Percentiles rank a stretch among this genome's conserved stretches.
Conservation (phyloP, 2,888 invertebrate species). For the Unio delphinus region DNA sequence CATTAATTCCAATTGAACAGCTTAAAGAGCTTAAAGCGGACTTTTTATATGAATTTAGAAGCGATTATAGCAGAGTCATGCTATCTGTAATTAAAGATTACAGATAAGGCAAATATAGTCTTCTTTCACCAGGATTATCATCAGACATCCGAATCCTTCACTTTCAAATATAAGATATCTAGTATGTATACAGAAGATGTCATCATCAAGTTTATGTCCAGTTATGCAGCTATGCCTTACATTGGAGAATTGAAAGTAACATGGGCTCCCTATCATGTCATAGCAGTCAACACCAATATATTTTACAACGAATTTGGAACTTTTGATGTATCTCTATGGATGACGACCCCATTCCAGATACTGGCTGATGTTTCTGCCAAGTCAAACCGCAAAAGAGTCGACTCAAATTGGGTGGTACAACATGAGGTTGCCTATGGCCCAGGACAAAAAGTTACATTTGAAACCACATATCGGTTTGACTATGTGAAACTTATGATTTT, state of each 20-base stretch:
- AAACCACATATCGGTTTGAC: constrained; percentile 32
- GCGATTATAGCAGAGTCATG: constrained; percentile 25
- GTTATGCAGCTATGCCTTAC: constrained; percentile 38
- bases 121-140: constrained; percentile 27
- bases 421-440: constrained; percentile 39
- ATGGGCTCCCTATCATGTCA: constrained; percentile 34
- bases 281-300: constrained; percentile 22
- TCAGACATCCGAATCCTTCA: constrained; percentile 16
- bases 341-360: constrained; percentile 41
- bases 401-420: constrained; percentile 38
- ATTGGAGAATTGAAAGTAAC: constrained; percentile 25
- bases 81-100: constrained; percentile 28
- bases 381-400: constrained; percentile 29
- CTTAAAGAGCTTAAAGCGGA: constrained; percentile 23
- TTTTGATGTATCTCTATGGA: constrained; percentile 28
- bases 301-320: constrained; percentile 27
- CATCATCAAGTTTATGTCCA: constrained; percentile 21
- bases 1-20: constrained; percentile 35
- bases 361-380: constrained; percentile 19
- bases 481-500: constrained; percentile 36
- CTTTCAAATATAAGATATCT: constrained; percentile 21
- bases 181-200: constrained; percentile 35
- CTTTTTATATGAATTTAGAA: constrained; percentile 36
- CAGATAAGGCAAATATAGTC: constrained; percentile 32
- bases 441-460: constrained; percentile 33